These are phyloP conservation scores for Lophura swinhoii DNA, from an alignment of 2,797 vertebrate genomes.

Conservation along the genomic window DNA sequence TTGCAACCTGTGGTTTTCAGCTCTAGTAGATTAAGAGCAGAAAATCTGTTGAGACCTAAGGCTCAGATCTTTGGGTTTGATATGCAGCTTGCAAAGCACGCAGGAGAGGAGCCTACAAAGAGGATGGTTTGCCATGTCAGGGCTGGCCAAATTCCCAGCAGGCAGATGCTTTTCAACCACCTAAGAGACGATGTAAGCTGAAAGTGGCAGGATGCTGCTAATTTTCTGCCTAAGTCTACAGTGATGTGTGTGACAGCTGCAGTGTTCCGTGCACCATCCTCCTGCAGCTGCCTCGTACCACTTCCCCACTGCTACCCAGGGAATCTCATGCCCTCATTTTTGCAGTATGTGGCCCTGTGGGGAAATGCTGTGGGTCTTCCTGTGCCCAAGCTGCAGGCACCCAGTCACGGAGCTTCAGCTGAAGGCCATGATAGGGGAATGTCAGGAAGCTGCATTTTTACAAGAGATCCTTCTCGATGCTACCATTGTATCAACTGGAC, in stretches of 20 bases:
- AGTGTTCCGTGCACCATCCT: background rate
- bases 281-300: background rate
- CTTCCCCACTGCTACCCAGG: background rate
- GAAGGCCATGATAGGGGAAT: background rate
- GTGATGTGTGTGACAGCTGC: background rate
- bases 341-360: background rate
- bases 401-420: background rate
- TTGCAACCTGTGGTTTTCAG: slow-evolving; percentile 57
- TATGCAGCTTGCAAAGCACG: background rate
- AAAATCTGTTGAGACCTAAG: slow-evolving; percentile 55
- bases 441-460: background rate
- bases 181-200: background rate
- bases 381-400: background rate
- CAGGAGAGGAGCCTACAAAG: background rate
- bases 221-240: background rate
- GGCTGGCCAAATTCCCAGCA: background rate
- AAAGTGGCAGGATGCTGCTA: background rate
- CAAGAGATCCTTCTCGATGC: background rate
- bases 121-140: background rate
- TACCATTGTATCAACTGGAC: background rate
- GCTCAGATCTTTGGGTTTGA: slow-evolving; percentile 37
- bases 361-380: background rate
- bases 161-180: background rate
- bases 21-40: slow-evolving; percentile 36
- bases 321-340: background rate